Base-by-base conservation (phyloP, 53 echinoderm and acorn worm genomes). In the Arbacia lixula region DNA sequence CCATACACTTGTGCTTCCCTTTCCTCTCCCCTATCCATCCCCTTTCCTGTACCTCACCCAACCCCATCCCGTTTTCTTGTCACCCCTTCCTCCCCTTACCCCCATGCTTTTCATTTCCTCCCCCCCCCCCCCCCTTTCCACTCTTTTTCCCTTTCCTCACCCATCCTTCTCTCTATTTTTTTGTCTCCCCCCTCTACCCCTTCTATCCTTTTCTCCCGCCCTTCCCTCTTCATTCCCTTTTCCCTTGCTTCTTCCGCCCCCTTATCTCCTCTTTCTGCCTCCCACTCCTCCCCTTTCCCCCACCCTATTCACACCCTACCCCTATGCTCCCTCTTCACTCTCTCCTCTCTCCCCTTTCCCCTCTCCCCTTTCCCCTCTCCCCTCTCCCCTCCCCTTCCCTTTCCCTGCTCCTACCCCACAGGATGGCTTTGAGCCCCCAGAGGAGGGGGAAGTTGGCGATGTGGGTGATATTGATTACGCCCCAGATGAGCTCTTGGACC, bases 371-470 rank as follows among this genome's bases (percentile, higher is more conserved):
- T 19, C 12, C 50, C 50, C 50, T 14, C 50, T 0, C 0, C 50
- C 50, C 12, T 50, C 19, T 50, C 19, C 19, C 12, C 19, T 50
- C 19, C 12, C 12, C 19, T 19, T 50, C 12, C 19, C 12, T 1
- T 50, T 19, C 12, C 19, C 66, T 66, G 36, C 38, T 50, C n/a
- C 38, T 71, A 6, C 53, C 28, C n/a, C 77, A 31, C 80, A 94
- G 94, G 94, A 94, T 72, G 94, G 94, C 12, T 94, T 94, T 89
- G 94, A 91, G 57, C 33, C 85, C 0, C 94, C 94, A 21, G 94
- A 94, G 19, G 90, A 82, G 16, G 90, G 33, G 11, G 88, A 57
- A 19, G 86, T 29, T n/a, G 89, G 71, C 32, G 87, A 85, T 20
- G 89, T 57, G 21, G 83, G 33, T 0, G 74, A 32, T 8, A 53